Conservation (phyloP, 2,797 vertebrate species). For the Cheracebus regulus region DNA sequence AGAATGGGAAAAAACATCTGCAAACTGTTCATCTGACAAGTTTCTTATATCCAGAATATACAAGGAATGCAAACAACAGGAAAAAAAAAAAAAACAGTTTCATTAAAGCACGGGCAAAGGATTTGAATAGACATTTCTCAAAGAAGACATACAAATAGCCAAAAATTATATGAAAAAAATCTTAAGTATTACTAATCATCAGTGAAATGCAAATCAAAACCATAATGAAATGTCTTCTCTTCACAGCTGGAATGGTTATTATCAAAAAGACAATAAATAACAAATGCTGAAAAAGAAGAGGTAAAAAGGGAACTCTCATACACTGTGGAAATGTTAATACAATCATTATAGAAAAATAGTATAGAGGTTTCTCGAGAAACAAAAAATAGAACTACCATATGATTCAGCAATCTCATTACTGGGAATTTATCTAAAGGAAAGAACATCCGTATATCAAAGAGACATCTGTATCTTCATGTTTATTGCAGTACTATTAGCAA, state of each 20-base stretch:
- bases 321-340: too few relatives aligned
- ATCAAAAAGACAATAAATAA: neutral
- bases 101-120: neutral
- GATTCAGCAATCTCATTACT: too few relatives aligned
- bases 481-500: too few relatives aligned
- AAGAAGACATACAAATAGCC: neutral
- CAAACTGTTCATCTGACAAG: neutral
- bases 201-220: neutral
- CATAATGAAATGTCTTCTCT: neutral
- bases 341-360: too few relatives aligned
- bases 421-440: too few relatives aligned
- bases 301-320: neutral
- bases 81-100: neutral
- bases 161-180: neutral
- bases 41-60: neutral
- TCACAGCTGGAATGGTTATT: neutral
- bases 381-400: too few relatives aligned
- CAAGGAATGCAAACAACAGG: neutral
- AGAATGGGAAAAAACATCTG: neutral
- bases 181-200: neutral
- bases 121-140: neutral
- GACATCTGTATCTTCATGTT: too few relatives aligned
- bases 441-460: too few relatives aligned
- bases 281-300: neutral
- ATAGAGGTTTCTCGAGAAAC: too few relatives aligned